Percentiles rank a stretch among this genome's conserved stretches.
Conservation (phyloP, 2,888 invertebrate species). For the Phragmatobia fuliginosa region DNA sequence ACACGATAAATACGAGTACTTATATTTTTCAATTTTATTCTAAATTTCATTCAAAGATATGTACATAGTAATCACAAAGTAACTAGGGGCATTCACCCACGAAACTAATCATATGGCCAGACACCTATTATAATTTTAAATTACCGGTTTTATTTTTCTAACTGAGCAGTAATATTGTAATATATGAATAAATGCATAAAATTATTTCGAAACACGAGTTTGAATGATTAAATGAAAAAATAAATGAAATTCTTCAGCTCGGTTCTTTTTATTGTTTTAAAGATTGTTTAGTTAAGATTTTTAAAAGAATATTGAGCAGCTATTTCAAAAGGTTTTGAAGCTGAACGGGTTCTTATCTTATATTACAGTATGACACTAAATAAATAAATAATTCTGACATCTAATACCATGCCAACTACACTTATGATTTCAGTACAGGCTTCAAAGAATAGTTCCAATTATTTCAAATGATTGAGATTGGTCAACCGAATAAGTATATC, state of each 20-base stretch:
- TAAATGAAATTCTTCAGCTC: no score
- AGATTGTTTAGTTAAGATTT: no score
- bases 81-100: slow-evolving; percentile 1
- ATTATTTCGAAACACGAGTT: slow-evolving; percentile 23
- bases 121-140: slow-evolving; percentile 56
- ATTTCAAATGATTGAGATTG: background rate
- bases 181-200: slow-evolving; percentile 34
- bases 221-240: slow-evolving; percentile 4
- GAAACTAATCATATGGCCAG: slow-evolving; percentile 41
- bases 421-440: no score
- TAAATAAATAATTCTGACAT: no score
- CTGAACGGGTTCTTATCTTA: no score
- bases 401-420: no score
- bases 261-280: background rate
- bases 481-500: slow-evolving; percentile 23
- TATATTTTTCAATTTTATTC: background rate
- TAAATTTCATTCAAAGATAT: background rate
- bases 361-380: no score
- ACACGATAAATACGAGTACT: no score
- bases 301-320: no score
- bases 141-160: slow-evolving; percentile 44
- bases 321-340: no score
- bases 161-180: slow-evolving; percentile 13
- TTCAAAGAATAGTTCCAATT: background rate
- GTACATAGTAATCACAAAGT: slow-evolving; percentile 8